Evolutionary conservation across 2,888 invertebrate genomes (phyloP).

Genomic region (Portevinia maculata): DNA sequence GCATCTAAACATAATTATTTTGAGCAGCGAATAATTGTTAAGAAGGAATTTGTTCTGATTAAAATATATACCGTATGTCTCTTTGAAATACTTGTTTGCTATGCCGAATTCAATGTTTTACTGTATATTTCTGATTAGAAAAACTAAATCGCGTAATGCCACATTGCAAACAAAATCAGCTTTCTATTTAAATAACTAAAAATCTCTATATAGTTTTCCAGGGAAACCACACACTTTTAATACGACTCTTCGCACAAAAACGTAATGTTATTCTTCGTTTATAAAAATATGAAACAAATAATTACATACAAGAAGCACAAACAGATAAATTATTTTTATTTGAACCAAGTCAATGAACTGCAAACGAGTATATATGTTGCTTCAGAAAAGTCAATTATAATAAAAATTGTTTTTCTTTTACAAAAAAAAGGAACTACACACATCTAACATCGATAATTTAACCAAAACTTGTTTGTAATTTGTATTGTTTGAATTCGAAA

Average conservation of each 20-base stretch:
- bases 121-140: too few species aligned
- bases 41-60: too few species aligned
- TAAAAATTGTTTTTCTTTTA: neutral
- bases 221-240: neutral
- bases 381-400: neutral
- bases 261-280: neutral
- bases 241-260: neutral
- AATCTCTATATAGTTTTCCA: neutral
- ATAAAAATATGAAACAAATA: neutral
- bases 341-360: neutral
- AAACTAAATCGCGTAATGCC: too few species aligned
- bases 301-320: too few species aligned
- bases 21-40: too few species aligned
- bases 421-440: conserved; percentile 28
- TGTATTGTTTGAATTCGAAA: conserved; percentile 50
- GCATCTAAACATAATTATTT: too few species aligned
- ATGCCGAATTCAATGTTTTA: too few species aligned
- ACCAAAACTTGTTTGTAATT: conserved; percentile 44
- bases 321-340: neutral
- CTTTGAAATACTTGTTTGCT: too few species aligned
- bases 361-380: neutral
- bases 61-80: too few species aligned
- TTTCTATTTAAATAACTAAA: too few species aligned
- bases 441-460: conserved; percentile 49
- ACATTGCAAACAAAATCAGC: too few species aligned